A percentile compares a stretch with the other conserved stretches of the same genome.
phyloP scores from a whole-genome alignment of 2,113 vertebrate species.

The Centropristis striata region DNA sequence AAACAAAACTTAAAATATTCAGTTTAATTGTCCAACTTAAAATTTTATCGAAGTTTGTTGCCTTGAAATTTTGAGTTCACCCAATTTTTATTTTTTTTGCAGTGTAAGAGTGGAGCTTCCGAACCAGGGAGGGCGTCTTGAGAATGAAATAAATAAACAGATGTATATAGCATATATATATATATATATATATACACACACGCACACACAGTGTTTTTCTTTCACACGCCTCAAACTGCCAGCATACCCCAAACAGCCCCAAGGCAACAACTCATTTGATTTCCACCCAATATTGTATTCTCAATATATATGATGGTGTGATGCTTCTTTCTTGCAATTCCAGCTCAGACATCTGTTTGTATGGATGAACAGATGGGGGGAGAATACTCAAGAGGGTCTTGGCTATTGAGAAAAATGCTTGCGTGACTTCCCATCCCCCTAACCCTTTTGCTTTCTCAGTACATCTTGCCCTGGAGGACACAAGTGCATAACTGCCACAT shows the following conservation, averaged over 20 bases:
- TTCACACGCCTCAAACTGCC: slow-evolving; percentile 55
- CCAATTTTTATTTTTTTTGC: too few species aligned
- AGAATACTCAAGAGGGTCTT: slow-evolving; percentile 53
- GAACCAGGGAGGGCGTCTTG: slow-evolving; percentile 27
- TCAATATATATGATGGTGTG: slow-evolving; percentile 53
- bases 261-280: slow-evolving; percentile 71
- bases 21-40: too few species aligned
- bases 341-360: slow-evolving; percentile 75
- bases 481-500: slow-evolving; percentile 68
- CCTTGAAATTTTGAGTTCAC: too few species aligned
- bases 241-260: slow-evolving; percentile 63
- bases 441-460: slow-evolving; percentile 64
- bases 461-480: slow-evolving; percentile 67
- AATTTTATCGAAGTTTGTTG: too few species aligned
- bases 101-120: slow-evolving; percentile 22
- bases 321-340: slow-evolving; percentile 58
- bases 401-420: slow-evolving; percentile 72
- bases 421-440: slow-evolving; percentile 57
- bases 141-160: slow-evolving; percentile 55
- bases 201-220: slow-evolving; percentile 35
- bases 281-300: slow-evolving; percentile 62
- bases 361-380: slow-evolving; percentile 68
- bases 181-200: neutral
- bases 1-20: too few species aligned
- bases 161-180: slow-evolving; percentile 23